A percentile compares a stretch with the other conserved stretches of the same genome.
These are phyloP conservation scores for Kuschelorhynchus macadamiae DNA, from an alignment of 2,888 invertebrate species.

Conservation along the genomic window DNA sequence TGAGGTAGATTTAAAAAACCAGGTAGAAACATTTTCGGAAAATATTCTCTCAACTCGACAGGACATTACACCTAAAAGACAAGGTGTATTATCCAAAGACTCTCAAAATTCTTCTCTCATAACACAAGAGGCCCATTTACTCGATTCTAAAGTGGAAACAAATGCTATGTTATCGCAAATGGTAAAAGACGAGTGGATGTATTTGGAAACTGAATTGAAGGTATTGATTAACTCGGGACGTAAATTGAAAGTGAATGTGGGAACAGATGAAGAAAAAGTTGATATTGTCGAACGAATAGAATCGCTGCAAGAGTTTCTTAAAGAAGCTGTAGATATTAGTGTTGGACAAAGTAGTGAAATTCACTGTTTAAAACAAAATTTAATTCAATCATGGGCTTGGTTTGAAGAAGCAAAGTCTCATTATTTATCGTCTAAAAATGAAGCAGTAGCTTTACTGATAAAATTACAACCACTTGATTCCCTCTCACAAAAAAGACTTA, in stretches of 20 bases:
- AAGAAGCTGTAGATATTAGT: conserved; percentile 76
- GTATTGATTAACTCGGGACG: conserved; percentile 73
- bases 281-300: conserved; percentile 70
- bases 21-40: conserved; percentile 16
- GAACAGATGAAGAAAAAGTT: conserved; percentile 73
- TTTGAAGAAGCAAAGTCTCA: conserved; percentile 73
- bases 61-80: neutral
- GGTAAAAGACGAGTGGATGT: conserved; percentile 76
- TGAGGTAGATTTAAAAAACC: conserved; percentile 2
- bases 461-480: conserved; percentile 74
- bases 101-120: conserved; percentile 1
- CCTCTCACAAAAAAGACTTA: conserved; percentile 76
- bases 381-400: conserved; percentile 73
- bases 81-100: neutral
- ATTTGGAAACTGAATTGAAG: conserved; percentile 77
- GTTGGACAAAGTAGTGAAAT: conserved; percentile 73
- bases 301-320: conserved; percentile 73
- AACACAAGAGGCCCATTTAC: conserved; percentile 9
- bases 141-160: conserved; percentile 57
- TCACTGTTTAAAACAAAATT: conserved; percentile 70
- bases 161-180: conserved; percentile 72
- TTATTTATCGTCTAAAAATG: conserved; percentile 65
- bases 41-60: neutral
- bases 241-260: conserved; percentile 72
- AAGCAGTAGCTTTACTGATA: conserved; percentile 60